Percentiles rank a stretch among this genome's conserved stretches.
Conservation (phyloP, 2,113 vertebrate species). For the Orcinus orca region DNA sequence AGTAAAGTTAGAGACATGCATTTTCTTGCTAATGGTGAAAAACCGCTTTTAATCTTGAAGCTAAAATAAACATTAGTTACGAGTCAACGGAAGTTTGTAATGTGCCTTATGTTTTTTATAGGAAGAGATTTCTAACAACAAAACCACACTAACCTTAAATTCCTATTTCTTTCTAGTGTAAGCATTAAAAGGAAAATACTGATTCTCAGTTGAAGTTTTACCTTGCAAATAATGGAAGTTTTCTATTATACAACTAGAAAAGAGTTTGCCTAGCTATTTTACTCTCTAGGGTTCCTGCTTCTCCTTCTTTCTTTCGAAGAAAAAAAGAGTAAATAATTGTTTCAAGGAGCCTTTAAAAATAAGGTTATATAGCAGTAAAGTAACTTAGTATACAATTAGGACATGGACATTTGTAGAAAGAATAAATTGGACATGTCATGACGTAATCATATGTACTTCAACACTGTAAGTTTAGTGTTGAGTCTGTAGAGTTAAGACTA, state of each 20-base stretch:
- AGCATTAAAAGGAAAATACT: constrained; percentile 47
- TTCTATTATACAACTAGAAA: background rate
- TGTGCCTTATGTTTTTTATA: constrained; percentile 40
- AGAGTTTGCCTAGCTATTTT: background rate
- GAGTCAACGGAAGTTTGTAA: constrained; percentile 38
- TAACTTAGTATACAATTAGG: background rate
- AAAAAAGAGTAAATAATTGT: background rate
- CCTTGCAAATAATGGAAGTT: constrained; percentile 9
- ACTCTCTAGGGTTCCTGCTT: background rate
- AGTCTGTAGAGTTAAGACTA: constrained; percentile 27
- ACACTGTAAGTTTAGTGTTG: background rate
- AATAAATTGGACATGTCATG: background rate
- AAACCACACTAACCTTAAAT: constrained; percentile 42
- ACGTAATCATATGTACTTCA: background rate
- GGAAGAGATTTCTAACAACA: constrained; percentile 29
- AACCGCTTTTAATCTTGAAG: constrained; percentile 34
- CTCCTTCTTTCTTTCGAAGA: background rate
- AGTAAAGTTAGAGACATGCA: background rate
- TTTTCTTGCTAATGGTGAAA: constrained; percentile 26
- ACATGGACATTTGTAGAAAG: background rate
- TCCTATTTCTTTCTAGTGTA: constrained; percentile 47
- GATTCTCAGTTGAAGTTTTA: constrained; percentile 29
- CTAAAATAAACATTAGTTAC: constrained; percentile 55
- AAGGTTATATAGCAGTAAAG: constrained; percentile 2
- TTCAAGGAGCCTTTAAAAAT: constrained; percentile 19